Conservation (phyloP, 2,113 vertebrate genomes). For the Fulmarus glacialis region DNA sequence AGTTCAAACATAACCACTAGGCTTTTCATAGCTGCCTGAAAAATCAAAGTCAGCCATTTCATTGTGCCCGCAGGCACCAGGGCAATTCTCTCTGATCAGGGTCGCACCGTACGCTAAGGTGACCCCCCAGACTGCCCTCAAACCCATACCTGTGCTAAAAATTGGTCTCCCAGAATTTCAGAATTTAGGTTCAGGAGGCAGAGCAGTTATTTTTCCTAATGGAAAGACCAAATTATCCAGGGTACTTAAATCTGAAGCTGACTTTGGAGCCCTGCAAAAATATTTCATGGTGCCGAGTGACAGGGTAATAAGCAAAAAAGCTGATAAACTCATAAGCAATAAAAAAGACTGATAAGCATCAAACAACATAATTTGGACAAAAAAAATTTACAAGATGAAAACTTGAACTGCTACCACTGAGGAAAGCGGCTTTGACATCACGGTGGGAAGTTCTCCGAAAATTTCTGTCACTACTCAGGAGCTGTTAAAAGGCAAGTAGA, state of each 20-base stretch:
- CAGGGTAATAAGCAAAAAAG: background rate
- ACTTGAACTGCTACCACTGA: background rate
- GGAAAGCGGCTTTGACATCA: background rate
- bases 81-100: background rate
- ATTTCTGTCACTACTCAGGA: background rate
- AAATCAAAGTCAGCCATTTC: background rate
- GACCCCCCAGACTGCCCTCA: background rate
- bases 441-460: background rate
- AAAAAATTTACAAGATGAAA: background rate
- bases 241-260: background rate
- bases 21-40: background rate
- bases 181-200: background rate
- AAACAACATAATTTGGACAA: background rate
- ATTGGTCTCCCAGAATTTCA: background rate
- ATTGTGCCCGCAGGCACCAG: fast-evolving
- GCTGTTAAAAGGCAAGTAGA: background rate
- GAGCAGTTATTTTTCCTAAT: background rate
- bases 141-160: fast-evolving
- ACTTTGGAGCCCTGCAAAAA: background rate
- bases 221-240: background rate
- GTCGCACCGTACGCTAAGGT: fast-evolving
- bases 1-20: background rate
- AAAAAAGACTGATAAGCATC: background rate
- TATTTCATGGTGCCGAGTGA: background rate
- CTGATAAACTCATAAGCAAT: background rate